Percentiles rank a stretch among this genome's conserved stretches.
Evolutionary conservation across 2,113 vertebrate species (phyloP).

Genomic region (Malaclemys terrapin): DNA sequence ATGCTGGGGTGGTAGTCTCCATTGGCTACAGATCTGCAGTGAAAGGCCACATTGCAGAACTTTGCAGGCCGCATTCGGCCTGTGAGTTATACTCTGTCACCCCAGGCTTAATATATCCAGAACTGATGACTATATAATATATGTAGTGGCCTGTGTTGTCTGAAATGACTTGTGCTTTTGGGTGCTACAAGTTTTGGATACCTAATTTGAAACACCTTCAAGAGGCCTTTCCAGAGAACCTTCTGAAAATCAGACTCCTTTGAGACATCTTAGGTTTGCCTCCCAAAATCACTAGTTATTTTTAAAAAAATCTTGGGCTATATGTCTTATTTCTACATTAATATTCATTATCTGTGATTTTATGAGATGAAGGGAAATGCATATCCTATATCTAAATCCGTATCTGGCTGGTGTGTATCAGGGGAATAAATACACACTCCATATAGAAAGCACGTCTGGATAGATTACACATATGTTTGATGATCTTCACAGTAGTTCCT

Average conservation of each 20-base stretch:
- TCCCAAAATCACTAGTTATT: background rate
- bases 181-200: background rate
- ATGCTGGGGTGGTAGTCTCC: background rate
- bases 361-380: slow-evolving; percentile 4
- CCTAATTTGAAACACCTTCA: background rate
- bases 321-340: background rate
- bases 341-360: background rate
- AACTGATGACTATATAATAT: background rate
- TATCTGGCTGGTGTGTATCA: background rate
- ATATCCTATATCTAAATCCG: background rate
- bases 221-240: background rate
- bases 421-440: background rate
- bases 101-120: background rate
- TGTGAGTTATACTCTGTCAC: background rate
- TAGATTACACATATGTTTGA: background rate
- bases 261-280: background rate
- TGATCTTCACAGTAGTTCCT: slow-evolving; percentile 12
- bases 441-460: background rate
- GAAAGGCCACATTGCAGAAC: background rate
- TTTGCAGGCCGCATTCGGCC: background rate
- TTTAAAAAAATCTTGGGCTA: background rate
- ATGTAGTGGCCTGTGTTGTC: background rate
- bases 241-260: background rate
- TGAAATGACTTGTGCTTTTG: background rate
- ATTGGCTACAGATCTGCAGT: background rate